phyloP scores from a whole-genome alignment of 2,113 vertebrate genomes.

The Vidua chalybeata region DNA sequence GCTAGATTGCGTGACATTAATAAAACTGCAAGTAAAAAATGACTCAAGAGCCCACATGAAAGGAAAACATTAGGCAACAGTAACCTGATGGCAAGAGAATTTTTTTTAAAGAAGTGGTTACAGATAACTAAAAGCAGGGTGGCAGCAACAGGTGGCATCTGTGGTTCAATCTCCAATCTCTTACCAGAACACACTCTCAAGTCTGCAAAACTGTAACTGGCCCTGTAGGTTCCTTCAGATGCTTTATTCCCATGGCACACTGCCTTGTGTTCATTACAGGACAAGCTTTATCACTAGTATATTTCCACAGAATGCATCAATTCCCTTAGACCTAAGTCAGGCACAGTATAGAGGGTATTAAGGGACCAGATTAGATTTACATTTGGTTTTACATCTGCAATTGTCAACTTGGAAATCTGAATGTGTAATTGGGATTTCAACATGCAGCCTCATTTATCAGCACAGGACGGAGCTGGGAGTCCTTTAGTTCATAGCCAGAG shows the following conservation, averaged over 20 bases:
- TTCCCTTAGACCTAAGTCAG: neutral
- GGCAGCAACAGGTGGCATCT: neutral
- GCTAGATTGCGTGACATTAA: neutral
- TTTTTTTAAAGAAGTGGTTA: neutral
- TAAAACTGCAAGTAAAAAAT: conserved; percentile 36
- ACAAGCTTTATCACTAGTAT: neutral
- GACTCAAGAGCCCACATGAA: conserved; percentile 51
- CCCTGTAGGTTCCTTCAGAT: neutral
- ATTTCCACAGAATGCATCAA: neutral
- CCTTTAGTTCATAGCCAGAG: neutral
- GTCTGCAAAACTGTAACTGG: neutral
- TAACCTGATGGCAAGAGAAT: neutral
- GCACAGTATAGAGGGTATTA: neutral
- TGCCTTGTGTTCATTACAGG: neutral
- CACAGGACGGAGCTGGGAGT: neutral
- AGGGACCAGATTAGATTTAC: neutral
- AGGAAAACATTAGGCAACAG: neutral
- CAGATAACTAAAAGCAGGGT: neutral
- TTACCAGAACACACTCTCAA: neutral
- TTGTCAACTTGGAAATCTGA: neutral
- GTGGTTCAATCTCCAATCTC: neutral
- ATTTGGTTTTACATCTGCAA: neutral
- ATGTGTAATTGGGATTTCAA: neutral
- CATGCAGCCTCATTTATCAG: neutral
- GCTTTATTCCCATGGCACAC: neutral